Base-by-base conservation (phyloP, 2,797 vertebrate species). In the Arremon brunneinucha region DNA sequence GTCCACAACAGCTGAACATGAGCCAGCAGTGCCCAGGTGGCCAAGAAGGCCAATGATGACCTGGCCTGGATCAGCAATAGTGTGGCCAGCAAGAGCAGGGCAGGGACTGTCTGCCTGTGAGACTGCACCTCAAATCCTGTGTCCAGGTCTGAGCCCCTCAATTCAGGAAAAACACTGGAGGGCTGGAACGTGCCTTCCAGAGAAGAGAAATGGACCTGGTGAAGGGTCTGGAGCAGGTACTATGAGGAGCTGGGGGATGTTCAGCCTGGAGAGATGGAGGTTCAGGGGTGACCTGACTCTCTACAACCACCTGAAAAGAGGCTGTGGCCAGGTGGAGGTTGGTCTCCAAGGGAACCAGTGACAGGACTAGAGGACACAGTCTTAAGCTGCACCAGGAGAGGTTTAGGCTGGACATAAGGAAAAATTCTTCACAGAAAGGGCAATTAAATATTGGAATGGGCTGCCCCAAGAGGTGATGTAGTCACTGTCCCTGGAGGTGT, bases 121-220 rank as follows among this genome's bases (percentile, higher is more conserved):
- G 43, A 63, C 3, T 0, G 0, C 3, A 19, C 9, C 20, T 57
- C 0, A 0, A 50, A 10, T 30, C 2, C 50, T 2, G 2, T 63
- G n/a, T 39, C 4, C 35, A 56, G 28, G 6, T 50, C n/a, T 62
- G 35, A 32, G 13, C 2, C 5, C 7, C 35, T 69, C 43, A 63
- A 0, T 26, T 56, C n/a, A 69, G 63, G 56, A 41, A 41, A 17
- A 41, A 4, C 30, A 16, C 12, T 30, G 37, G 34, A 28, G 6
- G 17, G 22, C 39, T 64, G 28, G 23, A 62, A 14, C 0, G 0
- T 43, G 57, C 17, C 11, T 46, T 55, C 21, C 24, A 46, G 21
- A 34, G 21, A 23, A 46, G 21, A 24, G 7, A 26, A 46, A 1
- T 0, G 0, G 23, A 50, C 3, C 44, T 34, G 20, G 21, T 70